phyloP scores from a whole-genome alignment of 1,140 invertebrate species.

The Melipona quadrifasciata region DNA sequence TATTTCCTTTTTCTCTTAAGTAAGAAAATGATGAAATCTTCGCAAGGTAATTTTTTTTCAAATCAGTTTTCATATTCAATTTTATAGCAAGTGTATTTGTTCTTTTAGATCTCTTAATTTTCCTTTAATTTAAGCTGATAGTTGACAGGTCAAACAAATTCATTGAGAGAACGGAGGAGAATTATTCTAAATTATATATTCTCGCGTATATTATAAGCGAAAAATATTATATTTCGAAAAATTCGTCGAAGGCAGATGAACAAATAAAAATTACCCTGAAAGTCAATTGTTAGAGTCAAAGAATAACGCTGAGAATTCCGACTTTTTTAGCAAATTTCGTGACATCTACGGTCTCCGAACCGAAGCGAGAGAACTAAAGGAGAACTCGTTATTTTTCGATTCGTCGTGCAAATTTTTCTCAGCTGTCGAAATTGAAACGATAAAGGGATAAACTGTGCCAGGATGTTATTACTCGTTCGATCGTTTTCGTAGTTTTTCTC shows the following conservation, averaged over 20 bases:
- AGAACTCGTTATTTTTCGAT: background rate
- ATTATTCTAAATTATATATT: background rate
- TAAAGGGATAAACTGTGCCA: background rate
- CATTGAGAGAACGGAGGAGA: background rate
- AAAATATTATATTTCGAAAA: background rate
- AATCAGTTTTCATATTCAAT: no score
- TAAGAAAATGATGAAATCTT: no score
- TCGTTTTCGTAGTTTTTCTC: background rate
- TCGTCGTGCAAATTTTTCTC: background rate
- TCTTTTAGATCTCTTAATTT: no score
- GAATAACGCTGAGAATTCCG: background rate
- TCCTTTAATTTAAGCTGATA: no score
- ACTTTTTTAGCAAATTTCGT: background rate
- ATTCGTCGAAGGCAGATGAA: background rate
- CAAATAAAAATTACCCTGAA: background rate
- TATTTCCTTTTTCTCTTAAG: no score
- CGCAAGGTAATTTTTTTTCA: no score
- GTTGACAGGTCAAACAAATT: background rate
- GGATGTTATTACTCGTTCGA: background rate
- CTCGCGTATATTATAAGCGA: background rate
- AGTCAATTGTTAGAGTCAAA: background rate
- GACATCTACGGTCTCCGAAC: background rate
- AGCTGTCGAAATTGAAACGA: background rate
- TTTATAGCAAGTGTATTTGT: no score
- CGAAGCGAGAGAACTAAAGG: background rate